Conservation (phyloP, 2,113 vertebrate species). For the Caranx melampygus region DNA sequence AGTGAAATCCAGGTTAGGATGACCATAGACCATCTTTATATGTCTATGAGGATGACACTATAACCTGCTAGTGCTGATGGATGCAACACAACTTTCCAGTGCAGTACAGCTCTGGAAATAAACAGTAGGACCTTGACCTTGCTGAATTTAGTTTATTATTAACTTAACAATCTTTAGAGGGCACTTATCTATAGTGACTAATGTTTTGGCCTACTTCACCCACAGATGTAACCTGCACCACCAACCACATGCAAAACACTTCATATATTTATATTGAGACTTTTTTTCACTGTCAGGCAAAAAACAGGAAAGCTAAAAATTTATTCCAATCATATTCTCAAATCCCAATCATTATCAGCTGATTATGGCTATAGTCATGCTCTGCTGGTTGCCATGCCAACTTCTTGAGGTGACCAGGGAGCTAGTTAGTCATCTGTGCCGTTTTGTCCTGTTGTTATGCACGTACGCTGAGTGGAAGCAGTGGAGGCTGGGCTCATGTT, state of each 20-base stretch:
- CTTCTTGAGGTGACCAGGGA: conserved; percentile 37
- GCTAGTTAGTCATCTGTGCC: conserved; percentile 57
- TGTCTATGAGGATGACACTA: background rate
- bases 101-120: conserved; percentile 3
- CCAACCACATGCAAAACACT: conserved; percentile 1
- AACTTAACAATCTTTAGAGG: conserved; percentile 38
- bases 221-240: background rate
- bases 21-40: too few relatives aligned
- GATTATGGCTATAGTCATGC: conserved; percentile 46
- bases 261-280: conserved; percentile 9
- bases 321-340: conserved; percentile 17
- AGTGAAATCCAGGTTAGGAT: background rate
- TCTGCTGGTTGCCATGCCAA: conserved; percentile 62
- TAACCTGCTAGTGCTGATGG: background rate
- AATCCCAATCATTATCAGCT: background rate
- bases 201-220: conserved; percentile 19
- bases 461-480: background rate
- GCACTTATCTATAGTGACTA: conserved; percentile 9
- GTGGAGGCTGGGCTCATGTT: background rate
- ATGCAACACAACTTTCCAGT: conserved; percentile 8
- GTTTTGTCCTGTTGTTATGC: conserved; percentile 30
- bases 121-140: conserved; percentile 48
- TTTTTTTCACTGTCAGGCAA: conserved; percentile 12
- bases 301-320: conserved; percentile 25
- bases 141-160: conserved; percentile 42